Evolutionary conservation across 2,113 vertebrate genomes (phyloP), one percentile per base, ranked within the genome.

Genomic region (Lophotis ruficrista): DNA sequence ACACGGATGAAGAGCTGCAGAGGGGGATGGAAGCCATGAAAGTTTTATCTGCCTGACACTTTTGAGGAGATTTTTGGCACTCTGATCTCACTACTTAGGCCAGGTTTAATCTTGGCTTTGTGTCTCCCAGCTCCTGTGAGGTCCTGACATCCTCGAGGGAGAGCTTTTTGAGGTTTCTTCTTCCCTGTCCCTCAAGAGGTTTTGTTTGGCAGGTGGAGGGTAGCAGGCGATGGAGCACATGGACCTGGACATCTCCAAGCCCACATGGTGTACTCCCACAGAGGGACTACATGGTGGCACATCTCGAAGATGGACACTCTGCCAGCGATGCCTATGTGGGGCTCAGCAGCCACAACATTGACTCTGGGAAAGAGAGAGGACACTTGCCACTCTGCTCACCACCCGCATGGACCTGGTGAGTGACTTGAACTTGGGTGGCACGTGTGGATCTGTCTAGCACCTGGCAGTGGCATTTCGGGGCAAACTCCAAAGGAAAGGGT

Each of bases 391-490:
- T 68, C 25, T 38, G 12, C 21, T 71, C 1, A 0, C 3, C 12
- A 53, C 20, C 14, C 22, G 51, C 3, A 2, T 5, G 16, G 69
- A 61, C 75, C 25, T 12, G 7, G 6, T 13, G 16, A 4, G 4
- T 0, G 1, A 48, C 19, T 8, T 56, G 51, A 91, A n/a, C 38
- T 91, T 68, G 24, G 10, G 8, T 79, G 6, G 28, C 35, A 83
- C 2, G 1, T 16, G 45, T 82, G 60, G 16, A 25, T 86, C 50
- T 0, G 0, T 25, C 27, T 70, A 31, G 41, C 27, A 45, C 0
- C 2, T 1, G 1, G 25, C 33, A 91, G 60, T 1, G 2, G 28
- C 27, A 3, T 35, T 82, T 87, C 1, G 7, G 51, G 23, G 56
- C 37, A 25, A 78, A 86, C 72, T 86, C 62, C 69, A n/a, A 82